phyloP scores from a whole-genome alignment of 2,797 vertebrate species.

The Rhinella marina region DNA sequence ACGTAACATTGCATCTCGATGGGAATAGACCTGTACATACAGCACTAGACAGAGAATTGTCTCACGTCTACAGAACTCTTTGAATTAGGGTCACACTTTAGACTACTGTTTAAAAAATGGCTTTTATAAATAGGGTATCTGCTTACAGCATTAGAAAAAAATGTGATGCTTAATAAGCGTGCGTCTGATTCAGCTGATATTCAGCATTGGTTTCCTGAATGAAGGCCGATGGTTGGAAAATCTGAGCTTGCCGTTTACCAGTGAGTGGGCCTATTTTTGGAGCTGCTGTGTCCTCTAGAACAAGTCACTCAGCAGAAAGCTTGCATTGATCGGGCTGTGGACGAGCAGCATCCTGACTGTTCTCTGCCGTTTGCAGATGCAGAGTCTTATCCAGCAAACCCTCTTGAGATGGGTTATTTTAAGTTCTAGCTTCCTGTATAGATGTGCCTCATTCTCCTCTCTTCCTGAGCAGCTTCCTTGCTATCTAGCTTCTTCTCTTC shows the following conservation, averaged over 20 bases:
- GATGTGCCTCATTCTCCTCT: conserved; percentile 47
- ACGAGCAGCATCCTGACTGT: background rate
- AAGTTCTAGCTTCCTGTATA: conserved; percentile 50
- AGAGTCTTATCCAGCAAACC: background rate
- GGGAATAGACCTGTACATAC: no score
- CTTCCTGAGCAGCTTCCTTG: conserved; percentile 51
- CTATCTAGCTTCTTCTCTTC: conserved; percentile 28
- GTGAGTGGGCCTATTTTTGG: conserved; percentile 24
- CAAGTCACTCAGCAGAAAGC: background rate
- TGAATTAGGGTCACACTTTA: no score
- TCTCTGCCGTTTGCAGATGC: background rate
- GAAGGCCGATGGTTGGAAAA: background rate
- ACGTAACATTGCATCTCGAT: no score
- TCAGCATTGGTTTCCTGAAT: conserved; percentile 2
- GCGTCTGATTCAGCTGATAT: background rate
- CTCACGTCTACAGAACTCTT: no score
- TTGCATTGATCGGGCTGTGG: conserved; percentile 4
- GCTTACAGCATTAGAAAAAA: background rate
- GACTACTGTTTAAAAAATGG: no score
- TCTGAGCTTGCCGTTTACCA: background rate
- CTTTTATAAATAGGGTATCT: background rate
- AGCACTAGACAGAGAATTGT: no score
- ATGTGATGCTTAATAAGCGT: background rate
- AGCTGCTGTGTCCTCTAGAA: conserved; percentile 11
- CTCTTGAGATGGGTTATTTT: conserved; percentile 35